Evolutionary conservation across 2,797 vertebrate species (phyloP), one percentile per base, ranked within the genome.

Genomic region (Characodon lateralis): DNA sequence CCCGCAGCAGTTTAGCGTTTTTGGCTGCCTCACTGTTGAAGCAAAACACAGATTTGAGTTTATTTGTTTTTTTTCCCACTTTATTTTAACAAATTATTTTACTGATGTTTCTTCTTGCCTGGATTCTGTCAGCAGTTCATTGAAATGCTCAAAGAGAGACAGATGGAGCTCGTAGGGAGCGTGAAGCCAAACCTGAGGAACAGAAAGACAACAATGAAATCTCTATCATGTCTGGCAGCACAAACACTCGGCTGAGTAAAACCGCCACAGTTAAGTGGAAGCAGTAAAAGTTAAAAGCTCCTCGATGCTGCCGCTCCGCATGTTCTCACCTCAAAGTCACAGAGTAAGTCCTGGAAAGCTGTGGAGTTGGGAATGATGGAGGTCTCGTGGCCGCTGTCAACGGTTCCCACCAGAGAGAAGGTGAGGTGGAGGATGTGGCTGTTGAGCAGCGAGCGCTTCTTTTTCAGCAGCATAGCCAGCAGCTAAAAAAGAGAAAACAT

Each of bases 401-500:
- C 98, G 0, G 98, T 99, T 77, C 98, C 98, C 91, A 99, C 98
- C 93, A 99, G 93, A 58, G 98, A 99, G 93, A 99, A 99, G 59
- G 98, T 99, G 78, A 99, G 95, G 87, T 99, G 98, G 24, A 99
- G 96, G 87, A 99, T 99, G 92, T 99, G 98, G 81, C 98, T 99
- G 93, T 99, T 99, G 73, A 99, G 95, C 81, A 99, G 96, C 0
- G 96, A 96, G 2, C 98, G 95, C 79, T 99, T 99, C 95, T 98
- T 99, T 95, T 99, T 99, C 80, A 99, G 93, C 82, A 99, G 93
- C 98, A 99, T 99, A 2, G 98, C 98, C 89, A 99, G 91, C 83
- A 99, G 93, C 98, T 99, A 61, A 28, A 14, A 9, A 10, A 1
- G 6, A 16, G 10, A 75, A 75, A 74, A 26, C 28, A 0, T 20